phyloP scores from a whole-genome alignment of 2,113 vertebrate genomes.

The Myotis yumanensis region DNA sequence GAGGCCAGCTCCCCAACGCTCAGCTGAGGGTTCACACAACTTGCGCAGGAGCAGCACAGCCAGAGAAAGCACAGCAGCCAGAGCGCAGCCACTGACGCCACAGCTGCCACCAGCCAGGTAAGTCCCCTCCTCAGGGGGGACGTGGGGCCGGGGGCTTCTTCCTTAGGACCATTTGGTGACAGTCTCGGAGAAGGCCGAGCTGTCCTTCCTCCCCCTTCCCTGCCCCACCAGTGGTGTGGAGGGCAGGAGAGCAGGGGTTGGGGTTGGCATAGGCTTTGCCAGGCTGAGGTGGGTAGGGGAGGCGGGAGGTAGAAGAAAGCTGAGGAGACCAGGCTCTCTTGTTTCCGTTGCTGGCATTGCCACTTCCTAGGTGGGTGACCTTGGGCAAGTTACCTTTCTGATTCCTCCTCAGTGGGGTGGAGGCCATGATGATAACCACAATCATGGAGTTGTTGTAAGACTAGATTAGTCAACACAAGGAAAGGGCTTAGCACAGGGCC shows the following conservation, averaged over 20 bases:
- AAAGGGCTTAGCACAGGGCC: not conserved
- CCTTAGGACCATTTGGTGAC: not conserved
- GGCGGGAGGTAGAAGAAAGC: not conserved
- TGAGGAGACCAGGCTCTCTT: not conserved
- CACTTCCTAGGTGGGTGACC: not conserved
- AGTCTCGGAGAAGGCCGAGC: not conserved
- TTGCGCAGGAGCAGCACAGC: slow-evolving; percentile 67
- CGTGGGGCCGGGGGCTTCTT: not conserved
- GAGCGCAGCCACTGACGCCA: not conserved
- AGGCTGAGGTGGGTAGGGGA: not conserved
- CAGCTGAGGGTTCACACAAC: not conserved
- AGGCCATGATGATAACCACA: rapidly evolving
- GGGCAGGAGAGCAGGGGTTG: not conserved
- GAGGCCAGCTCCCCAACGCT: slow-evolving; percentile 66
- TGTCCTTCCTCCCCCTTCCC: not conserved
- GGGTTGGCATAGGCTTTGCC: not conserved
- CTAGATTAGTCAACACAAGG: not conserved
- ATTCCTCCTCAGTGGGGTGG: not conserved
- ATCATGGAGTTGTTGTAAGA: not conserved
- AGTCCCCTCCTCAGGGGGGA: slow-evolving; percentile 39
- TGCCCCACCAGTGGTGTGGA: rapidly evolving
- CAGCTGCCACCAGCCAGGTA: slow-evolving; percentile 67
- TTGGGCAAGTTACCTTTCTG: not conserved
- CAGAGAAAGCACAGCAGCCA: slow-evolving; percentile 33
- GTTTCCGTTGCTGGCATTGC: not conserved